These are phyloP conservation scores for Pachycephus smyrnensis DNA, from an alignment of 2,888 invertebrate species.

Conservation along the genomic window DNA sequence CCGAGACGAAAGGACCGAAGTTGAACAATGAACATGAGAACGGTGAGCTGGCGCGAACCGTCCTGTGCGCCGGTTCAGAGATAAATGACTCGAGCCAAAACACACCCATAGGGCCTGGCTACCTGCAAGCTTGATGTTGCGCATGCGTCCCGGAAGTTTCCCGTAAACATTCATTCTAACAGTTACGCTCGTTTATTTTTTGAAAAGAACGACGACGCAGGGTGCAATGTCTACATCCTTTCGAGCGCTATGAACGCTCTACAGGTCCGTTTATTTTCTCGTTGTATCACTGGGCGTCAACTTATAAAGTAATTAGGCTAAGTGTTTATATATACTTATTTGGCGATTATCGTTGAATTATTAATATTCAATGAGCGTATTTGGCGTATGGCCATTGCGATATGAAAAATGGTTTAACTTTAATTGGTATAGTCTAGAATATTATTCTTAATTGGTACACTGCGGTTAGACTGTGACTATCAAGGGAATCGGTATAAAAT, in stretches of 20 bases:
- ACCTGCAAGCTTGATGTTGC: neutral
- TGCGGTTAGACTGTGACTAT: neutral
- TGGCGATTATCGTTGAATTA: too few relatives aligned
- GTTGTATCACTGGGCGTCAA: neutral
- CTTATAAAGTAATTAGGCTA: neutral
- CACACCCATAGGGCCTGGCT: neutral
- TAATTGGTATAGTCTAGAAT: neutral
- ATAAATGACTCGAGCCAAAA: neutral
- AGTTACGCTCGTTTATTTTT: neutral
- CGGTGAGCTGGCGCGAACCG: neutral
- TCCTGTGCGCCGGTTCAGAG: neutral
- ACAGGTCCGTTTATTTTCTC: neutral
- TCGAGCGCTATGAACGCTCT: neutral
- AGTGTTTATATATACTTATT: too few relatives aligned
- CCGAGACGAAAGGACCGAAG: neutral
- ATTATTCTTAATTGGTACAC: neutral
- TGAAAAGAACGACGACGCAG: neutral
- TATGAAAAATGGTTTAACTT: neutral
- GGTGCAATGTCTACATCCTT: neutral
- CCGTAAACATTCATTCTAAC: neutral
- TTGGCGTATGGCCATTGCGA: neutral
- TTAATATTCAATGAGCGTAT: too few relatives aligned
- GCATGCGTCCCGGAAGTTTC: neutral
- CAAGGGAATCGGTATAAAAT: neutral
- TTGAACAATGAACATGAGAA: neutral